Evolutionary conservation across 2,113 vertebrate genomes (phyloP), one percentile per base, ranked within the genome.

Genomic region (Ictalurus punctatus): DNA sequence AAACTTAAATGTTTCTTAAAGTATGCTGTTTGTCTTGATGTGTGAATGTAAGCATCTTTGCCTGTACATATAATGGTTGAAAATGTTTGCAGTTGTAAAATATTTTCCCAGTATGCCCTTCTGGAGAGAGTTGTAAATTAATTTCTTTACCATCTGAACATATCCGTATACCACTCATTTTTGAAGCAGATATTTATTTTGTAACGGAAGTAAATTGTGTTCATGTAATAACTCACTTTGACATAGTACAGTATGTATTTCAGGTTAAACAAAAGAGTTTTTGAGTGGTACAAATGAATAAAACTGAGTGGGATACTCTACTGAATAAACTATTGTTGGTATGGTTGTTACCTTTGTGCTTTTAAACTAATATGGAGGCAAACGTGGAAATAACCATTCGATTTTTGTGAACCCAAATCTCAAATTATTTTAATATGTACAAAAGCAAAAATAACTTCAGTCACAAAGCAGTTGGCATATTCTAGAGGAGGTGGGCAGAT

Each of bases 51-150:
- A 59, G 19, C 80, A 37, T 82, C 12, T 48, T 79, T 79, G 25
- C 74, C 25, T 54, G 44, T 79, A 52, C 73, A 44, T 88, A 92
- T 92, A 86, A 17, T 48, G 30, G 87, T 87, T 89, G 34, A 52
- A 25, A 61, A 91, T 87, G 87, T 89, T 27, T 89, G 87, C 86
- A 88, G 48, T 89, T 56, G 58, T 83, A 30, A 63, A 76, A 58
- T 90, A 83, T 80, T 94, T 95, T 94, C 86, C 89, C 89, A 69
- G 83, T 69, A 93, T 86, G 71, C 84, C 88, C 1, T 21, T 65
- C 63, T 89, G 56, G 30, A 81, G 16, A 81, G 30, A 34, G 13
- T 89, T 85, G 79, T 40, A n/a, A 30, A 56, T 8, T 58, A 56
- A 58, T 86, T 76, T 74, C 63, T 25, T 56, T 56, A 65, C 2